Base-by-base conservation (phyloP, 2,113 vertebrate genomes). In the Jaculus jaculus region DNA sequence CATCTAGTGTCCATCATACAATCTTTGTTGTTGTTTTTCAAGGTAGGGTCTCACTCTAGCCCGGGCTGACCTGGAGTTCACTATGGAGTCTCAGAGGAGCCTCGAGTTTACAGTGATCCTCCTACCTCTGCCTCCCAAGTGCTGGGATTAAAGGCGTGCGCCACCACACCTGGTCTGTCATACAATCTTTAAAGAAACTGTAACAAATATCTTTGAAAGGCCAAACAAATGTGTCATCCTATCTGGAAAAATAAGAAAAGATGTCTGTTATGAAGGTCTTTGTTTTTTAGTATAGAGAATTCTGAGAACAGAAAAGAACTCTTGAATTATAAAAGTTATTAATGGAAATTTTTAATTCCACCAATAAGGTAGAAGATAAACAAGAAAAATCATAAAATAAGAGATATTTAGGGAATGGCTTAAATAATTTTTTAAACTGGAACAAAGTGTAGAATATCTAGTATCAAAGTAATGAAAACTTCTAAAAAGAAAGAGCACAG, bases 371-470 rank as follows among this genome's bases (percentile, higher is more conserved):
- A 2, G 42, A 79, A 86, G 79, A 79, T 71, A 79, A 74, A 81
- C n/a, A 26, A 92, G 16, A 95, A 84, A 90, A 78, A 30, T 82
- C 34, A 90, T 77, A 71, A 89, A 90, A 51, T 75, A 39, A 13
- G 78, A 72, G 86, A 88, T 24, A 79, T 72, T 79, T 69, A 7
- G 34, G n/a, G 58, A 63, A 39, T 66, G 66, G 30, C 26, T 77
- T 93, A 10, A 81, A 77, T 84, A 90, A 92, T 88, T n/a, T 79
- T 92, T 77, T 39, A 75, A 73, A 79, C 34, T 26, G 51, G 7
- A 91, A 24, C 79, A 79, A 87, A 13, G 80, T 61, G 72, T 37
- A 89, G n/a, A 39, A 68, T 30, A 34, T 93, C 34, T 93, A 42
- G 28, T 78, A 75, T 71, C 34, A 82, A 74, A 90, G 87, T 74